These are phyloP conservation scores for Tuta absoluta DNA, from an alignment of 2,888 invertebrate species.

Conservation along the genomic window DNA sequence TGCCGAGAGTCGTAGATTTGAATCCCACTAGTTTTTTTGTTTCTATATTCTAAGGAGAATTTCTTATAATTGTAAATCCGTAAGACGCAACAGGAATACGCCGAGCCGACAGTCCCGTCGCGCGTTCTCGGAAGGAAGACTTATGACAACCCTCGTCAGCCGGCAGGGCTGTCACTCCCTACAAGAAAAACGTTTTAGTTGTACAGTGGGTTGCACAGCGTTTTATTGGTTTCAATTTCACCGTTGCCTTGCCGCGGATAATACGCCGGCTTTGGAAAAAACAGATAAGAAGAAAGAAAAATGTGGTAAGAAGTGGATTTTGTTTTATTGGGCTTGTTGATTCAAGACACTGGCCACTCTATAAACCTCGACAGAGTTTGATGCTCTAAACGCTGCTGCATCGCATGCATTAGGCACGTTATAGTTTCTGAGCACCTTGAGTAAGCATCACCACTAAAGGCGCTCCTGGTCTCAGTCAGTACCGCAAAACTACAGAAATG, in stretches of 20 bases:
- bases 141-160: constrained; percentile 79
- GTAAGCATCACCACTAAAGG: too few relatives aligned
- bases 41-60: too few relatives aligned
- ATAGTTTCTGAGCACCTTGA: too few relatives aligned
- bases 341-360: too few relatives aligned
- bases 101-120: constrained; percentile 27
- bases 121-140: constrained; percentile 59
- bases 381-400: too few relatives aligned
- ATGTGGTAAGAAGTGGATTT: not conserved
- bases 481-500: too few relatives aligned
- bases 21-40: too few relatives aligned
- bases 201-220: constrained; percentile 66
- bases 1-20: too few relatives aligned
- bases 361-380: too few relatives aligned
- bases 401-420: too few relatives aligned
- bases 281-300: constrained; percentile 11
- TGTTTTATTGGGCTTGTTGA: not conserved
- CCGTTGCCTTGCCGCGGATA: constrained; percentile 64
- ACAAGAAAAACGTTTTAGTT: constrained; percentile 75
- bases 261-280: constrained; percentile 38
- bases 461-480: too few relatives aligned
- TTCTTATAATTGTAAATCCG: too few relatives aligned
- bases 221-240: constrained; percentile 80
- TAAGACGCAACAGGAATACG: constrained; percentile 3
- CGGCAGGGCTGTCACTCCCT: constrained; percentile 53